phyloP scores from a whole-genome alignment of 1,140 invertebrate species.

The Nephila pilipes region DNA sequence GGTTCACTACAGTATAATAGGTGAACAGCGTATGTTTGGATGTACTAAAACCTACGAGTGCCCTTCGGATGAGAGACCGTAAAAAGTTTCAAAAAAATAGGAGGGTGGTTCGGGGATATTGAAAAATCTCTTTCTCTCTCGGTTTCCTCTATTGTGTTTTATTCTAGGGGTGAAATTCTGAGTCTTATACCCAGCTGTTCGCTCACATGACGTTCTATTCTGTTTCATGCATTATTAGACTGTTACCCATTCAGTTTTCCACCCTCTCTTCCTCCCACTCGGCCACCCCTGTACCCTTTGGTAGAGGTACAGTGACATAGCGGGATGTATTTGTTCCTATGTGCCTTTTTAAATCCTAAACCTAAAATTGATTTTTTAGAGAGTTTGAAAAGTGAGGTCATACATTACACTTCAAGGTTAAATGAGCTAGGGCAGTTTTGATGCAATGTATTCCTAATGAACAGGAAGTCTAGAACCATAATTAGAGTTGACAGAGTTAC shows the following conservation, averaged over 20 bases:
- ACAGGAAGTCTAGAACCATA: background rate
- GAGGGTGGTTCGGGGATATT: no score
- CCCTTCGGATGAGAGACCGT: background rate
- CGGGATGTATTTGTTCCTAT: background rate
- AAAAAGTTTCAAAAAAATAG: background rate
- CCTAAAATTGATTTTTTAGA: conserved; percentile 13
- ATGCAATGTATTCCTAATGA: background rate
- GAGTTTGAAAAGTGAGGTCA: background rate
- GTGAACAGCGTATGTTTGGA: background rate
- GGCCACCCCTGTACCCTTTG: background rate
- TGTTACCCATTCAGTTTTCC: background rate
- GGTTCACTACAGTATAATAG: background rate
- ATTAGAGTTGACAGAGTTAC: background rate
- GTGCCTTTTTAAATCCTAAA: background rate
- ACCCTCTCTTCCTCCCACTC: conserved; percentile 7
- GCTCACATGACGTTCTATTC: conserved; percentile 9
- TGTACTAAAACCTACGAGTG: background rate
- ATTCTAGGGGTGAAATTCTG: background rate
- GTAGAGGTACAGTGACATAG: background rate
- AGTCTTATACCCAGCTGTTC: conserved; percentile 27
- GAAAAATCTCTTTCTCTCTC: background rate
- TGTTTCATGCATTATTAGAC: conserved; percentile 25
- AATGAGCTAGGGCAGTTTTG: background rate
- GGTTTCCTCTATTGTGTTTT: background rate
- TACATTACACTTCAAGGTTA: background rate